These are phyloP conservation scores for Euthynnus affinis DNA, from an alignment of 2,797 vertebrate genomes.

Conservation along the genomic window DNA sequence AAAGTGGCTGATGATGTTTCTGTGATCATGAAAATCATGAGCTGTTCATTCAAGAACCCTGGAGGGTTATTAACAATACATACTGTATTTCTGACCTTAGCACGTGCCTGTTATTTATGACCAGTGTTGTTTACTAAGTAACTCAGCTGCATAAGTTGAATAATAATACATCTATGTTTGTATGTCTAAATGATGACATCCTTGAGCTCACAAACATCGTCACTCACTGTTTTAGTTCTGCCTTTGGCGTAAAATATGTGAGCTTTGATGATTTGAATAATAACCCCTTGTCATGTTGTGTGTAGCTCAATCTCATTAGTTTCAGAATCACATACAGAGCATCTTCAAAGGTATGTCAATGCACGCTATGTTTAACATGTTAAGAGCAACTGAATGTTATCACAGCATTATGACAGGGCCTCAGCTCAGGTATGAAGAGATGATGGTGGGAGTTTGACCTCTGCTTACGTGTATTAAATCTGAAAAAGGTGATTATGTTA, in stretches of 20 bases:
- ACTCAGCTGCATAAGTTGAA: neutral
- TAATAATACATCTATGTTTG: neutral
- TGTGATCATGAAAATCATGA: constrained; percentile 43
- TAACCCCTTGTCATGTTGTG: neutral
- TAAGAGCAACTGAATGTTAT: neutral
- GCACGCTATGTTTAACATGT: neutral
- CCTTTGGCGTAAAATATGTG: neutral
- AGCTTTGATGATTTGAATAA: constrained; percentile 1
- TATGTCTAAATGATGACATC: constrained; percentile 6
- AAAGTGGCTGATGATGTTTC: neutral
- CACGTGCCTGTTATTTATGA: constrained; percentile 18
- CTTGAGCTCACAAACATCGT: neutral
- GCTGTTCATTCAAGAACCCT: constrained; percentile 28
- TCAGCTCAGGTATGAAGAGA: neutral
- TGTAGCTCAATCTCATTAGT: constrained; percentile 8
- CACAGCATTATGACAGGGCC: too few relatives aligned
- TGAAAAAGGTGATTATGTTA: neutral
- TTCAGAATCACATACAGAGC: neutral
- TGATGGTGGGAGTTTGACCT: neutral
- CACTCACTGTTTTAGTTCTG: neutral
- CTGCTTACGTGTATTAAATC: neutral
- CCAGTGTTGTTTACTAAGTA: neutral
- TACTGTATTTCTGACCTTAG: constrained; percentile 11
- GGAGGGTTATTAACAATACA: constrained; percentile 30
- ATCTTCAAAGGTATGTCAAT: constrained; percentile 11